phyloP scores from a whole-genome alignment of 2,888 invertebrate species.

The Crossocerus cetratus region DNA sequence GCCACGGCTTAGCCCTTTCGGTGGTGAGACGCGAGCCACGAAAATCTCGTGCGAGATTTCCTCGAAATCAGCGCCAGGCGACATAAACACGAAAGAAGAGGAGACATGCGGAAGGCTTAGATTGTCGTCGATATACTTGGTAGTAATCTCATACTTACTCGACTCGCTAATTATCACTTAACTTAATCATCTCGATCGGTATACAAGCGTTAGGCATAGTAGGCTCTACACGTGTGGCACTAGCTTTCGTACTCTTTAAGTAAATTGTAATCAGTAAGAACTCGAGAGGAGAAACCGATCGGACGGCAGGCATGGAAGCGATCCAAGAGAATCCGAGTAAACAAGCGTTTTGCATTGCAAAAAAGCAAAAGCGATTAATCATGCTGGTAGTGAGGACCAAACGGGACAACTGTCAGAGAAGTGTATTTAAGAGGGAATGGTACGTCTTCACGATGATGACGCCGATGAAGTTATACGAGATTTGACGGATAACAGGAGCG shows the following conservation, averaged over 20 bases:
- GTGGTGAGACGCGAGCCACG: background rate
- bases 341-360: slow-evolving; percentile 68
- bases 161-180: slow-evolving; percentile 19
- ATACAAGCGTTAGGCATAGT: slow-evolving; percentile 15
- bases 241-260: slow-evolving; percentile 31
- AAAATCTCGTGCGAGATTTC: too few species aligned
- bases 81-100: background rate
- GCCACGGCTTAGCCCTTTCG: slow-evolving; percentile 40
- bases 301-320: slow-evolving; percentile 73
- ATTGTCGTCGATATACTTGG: slow-evolving; percentile 28
- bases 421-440: slow-evolving; percentile 41
- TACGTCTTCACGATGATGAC: slow-evolving; percentile 17
- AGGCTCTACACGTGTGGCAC: slow-evolving; percentile 34
- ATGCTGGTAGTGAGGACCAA: slow-evolving; percentile 76
- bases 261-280: slow-evolving; percentile 14
- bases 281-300: slow-evolving; percentile 65
- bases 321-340: slow-evolving; percentile 65
- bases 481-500: slow-evolving; percentile 7
- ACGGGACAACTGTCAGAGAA: slow-evolving; percentile 71
- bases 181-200: slow-evolving; percentile 4
- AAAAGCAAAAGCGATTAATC: slow-evolving; percentile 58
- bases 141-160: slow-evolving; percentile 25
- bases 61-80: background rate
- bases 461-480: slow-evolving; percentile 7
- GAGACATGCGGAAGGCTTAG: slow-evolving; percentile 7